These are phyloP conservation scores for Hippocampus guttulatus DNA, from an alignment of 2,113 vertebrate species.

Conservation along the genomic window DNA sequence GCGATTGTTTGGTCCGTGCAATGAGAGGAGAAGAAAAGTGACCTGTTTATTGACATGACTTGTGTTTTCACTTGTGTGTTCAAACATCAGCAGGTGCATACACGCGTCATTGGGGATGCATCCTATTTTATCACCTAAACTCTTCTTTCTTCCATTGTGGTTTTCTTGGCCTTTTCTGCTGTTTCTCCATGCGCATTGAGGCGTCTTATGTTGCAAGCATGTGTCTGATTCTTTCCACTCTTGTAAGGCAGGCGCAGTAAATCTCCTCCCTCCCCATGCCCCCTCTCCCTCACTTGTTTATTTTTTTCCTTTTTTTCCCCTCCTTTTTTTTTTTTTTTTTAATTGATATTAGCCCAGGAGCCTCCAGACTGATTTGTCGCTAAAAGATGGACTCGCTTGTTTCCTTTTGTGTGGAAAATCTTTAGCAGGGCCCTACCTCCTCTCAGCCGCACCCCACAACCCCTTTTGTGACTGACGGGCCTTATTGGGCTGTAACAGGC, in stretches of 20 bases:
- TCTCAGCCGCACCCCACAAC: conserved; percentile 52
- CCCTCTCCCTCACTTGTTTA: conserved; percentile 73
- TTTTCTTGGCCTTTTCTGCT: background rate
- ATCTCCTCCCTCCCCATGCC: conserved; percentile 55
- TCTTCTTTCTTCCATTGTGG: conserved; percentile 2
- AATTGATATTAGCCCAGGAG: conserved; percentile 88
- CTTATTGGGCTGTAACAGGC: conserved; percentile 99
- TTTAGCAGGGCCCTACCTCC: conserved; percentile 91
- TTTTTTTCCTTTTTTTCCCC: conserved; percentile 71
- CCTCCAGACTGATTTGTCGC: conserved; percentile 91
- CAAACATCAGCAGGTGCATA: conserved; percentile 29
- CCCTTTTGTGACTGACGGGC: conserved; percentile 98
- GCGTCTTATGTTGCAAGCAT: conserved; percentile 27
- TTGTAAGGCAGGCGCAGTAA: conserved; percentile 67
- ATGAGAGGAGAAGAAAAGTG: background rate
- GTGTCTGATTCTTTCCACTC: conserved; percentile 47
- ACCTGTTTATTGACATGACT: background rate
- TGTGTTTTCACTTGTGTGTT: conserved; percentile 11
- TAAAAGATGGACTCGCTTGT: conserved; percentile 99
- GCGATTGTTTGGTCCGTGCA: background rate
- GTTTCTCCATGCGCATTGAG: conserved; percentile 10
- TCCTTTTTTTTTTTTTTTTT: conserved; percentile 4
- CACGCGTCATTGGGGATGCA: background rate
- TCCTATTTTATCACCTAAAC: conserved; percentile 3
- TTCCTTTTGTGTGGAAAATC: conserved; percentile 96